Conservation (phyloP, 2,797 vertebrate genomes). For the Xiphorhynchus erythropygius region DNA sequence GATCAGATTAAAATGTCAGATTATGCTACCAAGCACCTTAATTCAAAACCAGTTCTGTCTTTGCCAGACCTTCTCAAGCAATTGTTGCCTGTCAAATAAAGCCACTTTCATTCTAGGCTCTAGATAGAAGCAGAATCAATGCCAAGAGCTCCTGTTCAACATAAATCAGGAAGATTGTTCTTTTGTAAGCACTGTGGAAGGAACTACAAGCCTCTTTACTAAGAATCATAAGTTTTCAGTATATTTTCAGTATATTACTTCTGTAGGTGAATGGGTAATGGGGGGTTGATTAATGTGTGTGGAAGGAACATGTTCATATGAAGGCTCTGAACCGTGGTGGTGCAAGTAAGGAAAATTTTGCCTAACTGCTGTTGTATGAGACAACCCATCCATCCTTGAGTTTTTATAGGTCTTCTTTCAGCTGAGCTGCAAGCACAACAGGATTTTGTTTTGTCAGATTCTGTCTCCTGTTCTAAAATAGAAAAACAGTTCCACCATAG, state of each 20-base stretch:
- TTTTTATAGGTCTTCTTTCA: background rate
- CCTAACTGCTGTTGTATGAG: background rate
- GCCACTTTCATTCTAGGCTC: background rate
- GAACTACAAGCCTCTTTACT: background rate
- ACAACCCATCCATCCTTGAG: background rate
- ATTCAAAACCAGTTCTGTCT: background rate
- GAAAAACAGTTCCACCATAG: background rate
- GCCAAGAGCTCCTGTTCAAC: background rate
- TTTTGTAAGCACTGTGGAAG: background rate
- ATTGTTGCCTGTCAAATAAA: background rate
- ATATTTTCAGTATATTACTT: background rate
- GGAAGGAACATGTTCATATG: background rate
- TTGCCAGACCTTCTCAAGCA: background rate
- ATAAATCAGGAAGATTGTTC: background rate
- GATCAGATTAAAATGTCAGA: background rate
- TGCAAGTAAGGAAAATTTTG: background rate
- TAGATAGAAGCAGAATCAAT: background rate
- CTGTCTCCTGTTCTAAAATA: background rate
- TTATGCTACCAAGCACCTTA: background rate
- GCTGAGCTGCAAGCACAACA: background rate
- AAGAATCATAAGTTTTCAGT: background rate
- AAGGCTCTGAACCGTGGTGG: background rate
- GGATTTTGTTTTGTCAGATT: background rate
- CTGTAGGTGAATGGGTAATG: background rate
- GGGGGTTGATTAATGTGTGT: background rate